Evolutionary conservation across 2,888 invertebrate genomes (phyloP).

Genomic region (Tenthredo livida): DNA sequence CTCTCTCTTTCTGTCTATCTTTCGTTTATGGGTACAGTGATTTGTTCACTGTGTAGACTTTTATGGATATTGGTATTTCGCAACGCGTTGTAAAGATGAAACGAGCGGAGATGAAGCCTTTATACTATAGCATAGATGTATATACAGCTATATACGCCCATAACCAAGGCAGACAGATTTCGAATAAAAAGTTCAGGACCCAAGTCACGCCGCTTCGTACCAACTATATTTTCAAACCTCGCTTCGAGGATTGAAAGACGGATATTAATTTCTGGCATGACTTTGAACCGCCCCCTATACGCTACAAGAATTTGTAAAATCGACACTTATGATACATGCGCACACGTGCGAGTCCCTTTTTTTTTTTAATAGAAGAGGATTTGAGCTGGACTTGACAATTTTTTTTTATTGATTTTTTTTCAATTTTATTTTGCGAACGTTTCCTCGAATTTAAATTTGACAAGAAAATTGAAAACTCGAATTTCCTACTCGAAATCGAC

Average conservation of each 20-base stretch:
- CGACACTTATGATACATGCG: background rate
- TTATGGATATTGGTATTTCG: conserved; percentile 25
- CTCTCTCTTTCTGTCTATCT: background rate
- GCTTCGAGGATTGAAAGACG: background rate
- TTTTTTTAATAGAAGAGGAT: background rate
- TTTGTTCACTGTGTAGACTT: conserved; percentile 22
- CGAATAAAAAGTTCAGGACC: conserved; percentile 16
- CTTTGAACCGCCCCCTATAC: background rate
- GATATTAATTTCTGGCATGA: conserved; percentile 10
- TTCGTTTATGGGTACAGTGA: conserved; percentile 7
- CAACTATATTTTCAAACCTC: background rate
- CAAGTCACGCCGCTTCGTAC: conserved; percentile 5
- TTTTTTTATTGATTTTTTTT: too few relatives aligned
- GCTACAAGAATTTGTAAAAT: background rate
- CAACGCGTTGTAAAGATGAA: conserved; percentile 22
- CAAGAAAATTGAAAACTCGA: background rate
- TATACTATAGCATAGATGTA: background rate
- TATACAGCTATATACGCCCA: background rate
- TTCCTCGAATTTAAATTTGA: too few relatives aligned
- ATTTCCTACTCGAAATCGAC: background rate
- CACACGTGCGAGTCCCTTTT: background rate
- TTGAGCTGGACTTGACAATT: background rate
- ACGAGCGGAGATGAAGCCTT: conserved; percentile 24
- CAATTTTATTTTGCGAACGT: too few relatives aligned
- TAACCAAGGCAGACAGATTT: conserved; percentile 7